Percentiles rank a stretch among this genome's conserved stretches.
These are phyloP conservation scores for Trachythela sp. DNA, from an alignment of 64 coral and sea anemone species.

Conservation along the genomic window DNA sequence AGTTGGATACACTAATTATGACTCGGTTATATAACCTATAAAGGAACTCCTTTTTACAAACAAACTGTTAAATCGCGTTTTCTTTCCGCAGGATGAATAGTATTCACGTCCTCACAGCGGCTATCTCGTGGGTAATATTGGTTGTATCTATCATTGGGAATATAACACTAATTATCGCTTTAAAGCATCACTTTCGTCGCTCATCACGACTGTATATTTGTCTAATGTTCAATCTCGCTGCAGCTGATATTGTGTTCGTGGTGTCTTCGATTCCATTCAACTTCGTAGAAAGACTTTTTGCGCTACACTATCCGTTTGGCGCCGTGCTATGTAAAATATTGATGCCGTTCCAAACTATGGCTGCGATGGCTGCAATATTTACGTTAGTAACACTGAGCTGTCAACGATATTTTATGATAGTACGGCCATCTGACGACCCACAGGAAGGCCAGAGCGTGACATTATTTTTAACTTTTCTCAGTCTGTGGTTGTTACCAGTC, in stretches of 20 bases:
- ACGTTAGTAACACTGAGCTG: neutral
- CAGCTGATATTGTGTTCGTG: neutral
- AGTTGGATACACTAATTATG: no score
- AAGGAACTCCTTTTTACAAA: neutral
- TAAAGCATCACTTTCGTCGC: neutral
- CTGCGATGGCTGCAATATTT: neutral
- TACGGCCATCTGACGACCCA: neutral
- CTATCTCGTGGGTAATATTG: neutral
- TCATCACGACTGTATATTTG: neutral
- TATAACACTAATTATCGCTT: neutral
- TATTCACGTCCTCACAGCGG: neutral
- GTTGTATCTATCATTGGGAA: neutral
- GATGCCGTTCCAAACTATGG: neutral
- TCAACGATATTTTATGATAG: slow-evolving; percentile 13
- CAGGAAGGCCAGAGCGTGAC: neutral
- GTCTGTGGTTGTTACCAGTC: neutral
- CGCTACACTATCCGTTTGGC: neutral
- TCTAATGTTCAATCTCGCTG: neutral
- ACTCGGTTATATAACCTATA: no score
- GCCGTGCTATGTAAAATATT: neutral
- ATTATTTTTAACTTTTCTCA: neutral
- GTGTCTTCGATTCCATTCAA: neutral
- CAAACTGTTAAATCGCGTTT: neutral
- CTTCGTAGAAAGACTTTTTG: neutral
- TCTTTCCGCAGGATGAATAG: neutral